Evolutionary conservation across 2,113 vertebrate species (phyloP).

Genomic region (Calyptommatus sinebrachiatus): DNA sequence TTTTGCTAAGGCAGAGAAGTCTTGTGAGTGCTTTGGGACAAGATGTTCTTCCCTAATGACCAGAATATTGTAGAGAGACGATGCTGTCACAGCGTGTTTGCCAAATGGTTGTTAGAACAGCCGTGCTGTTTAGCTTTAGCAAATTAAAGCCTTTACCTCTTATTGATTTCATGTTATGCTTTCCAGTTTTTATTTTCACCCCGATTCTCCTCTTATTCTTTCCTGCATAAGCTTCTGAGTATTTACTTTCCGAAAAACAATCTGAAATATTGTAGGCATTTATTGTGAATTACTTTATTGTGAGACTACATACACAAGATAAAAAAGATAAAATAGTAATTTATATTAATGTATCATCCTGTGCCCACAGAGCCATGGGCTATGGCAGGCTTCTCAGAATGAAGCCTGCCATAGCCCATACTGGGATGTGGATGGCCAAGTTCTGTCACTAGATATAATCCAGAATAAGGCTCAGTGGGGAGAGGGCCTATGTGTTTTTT

Average conservation of each 20-base stretch:
- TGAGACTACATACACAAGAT: not conserved
- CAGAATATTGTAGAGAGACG: not conserved
- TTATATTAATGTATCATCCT: no score
- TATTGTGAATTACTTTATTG: not conserved
- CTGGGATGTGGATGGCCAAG: no score
- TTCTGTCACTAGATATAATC: no score
- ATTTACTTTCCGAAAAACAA: constrained; percentile 7
- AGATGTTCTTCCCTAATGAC: not conserved
- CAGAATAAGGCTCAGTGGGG: no score
- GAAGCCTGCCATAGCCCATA: no score
- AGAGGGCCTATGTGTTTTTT: no score
- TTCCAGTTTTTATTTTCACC: not conserved
- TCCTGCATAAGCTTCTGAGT: not conserved
- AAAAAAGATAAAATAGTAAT: no score
- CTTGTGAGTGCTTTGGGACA: constrained; percentile 3
- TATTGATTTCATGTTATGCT: not conserved
- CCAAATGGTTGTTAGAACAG: not conserved
- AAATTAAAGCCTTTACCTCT: not conserved
- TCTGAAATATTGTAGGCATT: not conserved
- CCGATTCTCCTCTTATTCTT: not conserved
- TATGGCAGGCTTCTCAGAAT: no score
- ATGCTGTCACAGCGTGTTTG: constrained; percentile 23
- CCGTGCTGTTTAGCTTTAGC: not conserved
- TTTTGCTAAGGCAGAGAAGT: not conserved
- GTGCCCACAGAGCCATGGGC: no score